Conservation (phyloP, 2,797 vertebrate genomes). For the Cheirogaleus major region DNA sequence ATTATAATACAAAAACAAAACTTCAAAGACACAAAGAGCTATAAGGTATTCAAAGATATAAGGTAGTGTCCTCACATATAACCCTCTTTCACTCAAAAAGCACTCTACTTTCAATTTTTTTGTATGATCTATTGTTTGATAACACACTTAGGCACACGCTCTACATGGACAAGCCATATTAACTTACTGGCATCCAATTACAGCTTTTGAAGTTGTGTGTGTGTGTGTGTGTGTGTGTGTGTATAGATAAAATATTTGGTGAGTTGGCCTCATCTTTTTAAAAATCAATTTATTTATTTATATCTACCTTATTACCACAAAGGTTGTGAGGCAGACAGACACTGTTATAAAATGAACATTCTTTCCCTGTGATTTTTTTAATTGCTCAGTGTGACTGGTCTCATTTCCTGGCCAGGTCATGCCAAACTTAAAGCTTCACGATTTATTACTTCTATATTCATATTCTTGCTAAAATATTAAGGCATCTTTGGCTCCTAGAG, state of each 20-base stretch:
- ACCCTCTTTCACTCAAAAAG: constrained; percentile 18
- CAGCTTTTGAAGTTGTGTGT: background rate
- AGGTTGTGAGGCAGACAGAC: background rate
- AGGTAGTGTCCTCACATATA: background rate
- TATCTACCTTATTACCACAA: constrained; percentile 7
- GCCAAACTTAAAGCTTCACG: background rate
- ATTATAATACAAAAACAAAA: constrained; percentile 65
- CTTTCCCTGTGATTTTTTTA: background rate
- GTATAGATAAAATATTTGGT: background rate
- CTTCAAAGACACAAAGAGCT: constrained; percentile 62
- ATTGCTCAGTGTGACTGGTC: background rate
- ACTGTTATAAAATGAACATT: background rate
- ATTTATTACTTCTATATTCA: background rate
- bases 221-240: background rate
- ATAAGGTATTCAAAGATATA: constrained; percentile 47
- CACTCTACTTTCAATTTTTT: background rate
- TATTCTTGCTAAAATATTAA: background rate
- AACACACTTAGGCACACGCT: background rate
- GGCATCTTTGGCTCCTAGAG: background rate
- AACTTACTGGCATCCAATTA: background rate
- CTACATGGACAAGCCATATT: background rate
- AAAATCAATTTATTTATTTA: background rate
- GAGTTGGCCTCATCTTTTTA: background rate
- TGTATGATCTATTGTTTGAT: constrained; percentile 8
- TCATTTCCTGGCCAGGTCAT: background rate